Conservation (phyloP, 2,888 invertebrate genomes). For the Lasioglossum pauxillum region DNA sequence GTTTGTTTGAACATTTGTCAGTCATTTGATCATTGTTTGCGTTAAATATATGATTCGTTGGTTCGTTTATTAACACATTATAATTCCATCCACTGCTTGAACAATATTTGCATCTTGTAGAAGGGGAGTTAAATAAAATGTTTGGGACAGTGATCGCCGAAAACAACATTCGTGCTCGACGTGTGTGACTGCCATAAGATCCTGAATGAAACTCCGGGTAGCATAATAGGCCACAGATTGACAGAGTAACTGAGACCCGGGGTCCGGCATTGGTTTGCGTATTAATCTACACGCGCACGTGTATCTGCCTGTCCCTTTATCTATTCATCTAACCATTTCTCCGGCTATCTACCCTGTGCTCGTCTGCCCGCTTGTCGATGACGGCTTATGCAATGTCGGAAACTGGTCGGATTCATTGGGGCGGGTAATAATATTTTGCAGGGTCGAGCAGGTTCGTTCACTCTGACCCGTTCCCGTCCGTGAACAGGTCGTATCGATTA, state of each 20-base stretch:
- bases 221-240: constrained; percentile 13
- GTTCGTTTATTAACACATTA: too few species aligned
- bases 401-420: constrained; percentile 81
- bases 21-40: too few species aligned
- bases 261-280: constrained; percentile 23
- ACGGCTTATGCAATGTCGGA: constrained; percentile 82
- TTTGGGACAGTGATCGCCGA: not conserved
- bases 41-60: too few species aligned
- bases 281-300: constrained; percentile 37
- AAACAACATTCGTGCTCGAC: not conserved
- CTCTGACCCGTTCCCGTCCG: constrained; percentile 74
- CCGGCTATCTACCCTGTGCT: constrained; percentile 48
- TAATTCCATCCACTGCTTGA: too few species aligned
- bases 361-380: constrained; percentile 76
- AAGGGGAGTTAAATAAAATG: not conserved
- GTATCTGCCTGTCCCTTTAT: constrained; percentile 52
- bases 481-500: constrained; percentile 77
- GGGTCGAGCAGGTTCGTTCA: constrained; percentile 81
- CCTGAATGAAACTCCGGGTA: not conserved
- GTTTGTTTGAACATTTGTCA: too few species aligned
- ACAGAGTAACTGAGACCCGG: not conserved
- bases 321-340: constrained; percentile 58
- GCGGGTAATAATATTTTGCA: constrained; percentile 82
- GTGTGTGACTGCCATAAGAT: not conserved
- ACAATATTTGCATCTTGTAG: not conserved